phyloP scores from a whole-genome alignment of 2,797 vertebrate genomes.

The Strix occidentalis region DNA sequence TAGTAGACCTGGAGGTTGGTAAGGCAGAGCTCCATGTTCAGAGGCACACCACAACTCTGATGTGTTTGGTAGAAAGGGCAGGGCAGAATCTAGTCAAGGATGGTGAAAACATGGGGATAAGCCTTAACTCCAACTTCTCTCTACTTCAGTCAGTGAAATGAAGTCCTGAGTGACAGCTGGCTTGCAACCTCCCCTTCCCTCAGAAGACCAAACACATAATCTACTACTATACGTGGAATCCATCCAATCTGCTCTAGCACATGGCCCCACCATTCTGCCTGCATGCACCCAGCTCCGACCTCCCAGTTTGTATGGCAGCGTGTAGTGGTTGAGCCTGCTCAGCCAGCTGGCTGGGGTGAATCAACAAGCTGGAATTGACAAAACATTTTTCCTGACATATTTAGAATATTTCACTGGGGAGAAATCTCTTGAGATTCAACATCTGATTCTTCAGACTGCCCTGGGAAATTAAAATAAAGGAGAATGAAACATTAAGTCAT shows the following conservation, averaged over 20 bases:
- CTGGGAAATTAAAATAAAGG: constrained; percentile 60
- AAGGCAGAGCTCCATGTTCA: neutral
- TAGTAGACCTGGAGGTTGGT: neutral
- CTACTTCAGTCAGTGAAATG: neutral
- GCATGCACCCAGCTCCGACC: neutral
- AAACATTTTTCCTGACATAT: constrained; percentile 76
- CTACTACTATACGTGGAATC: neutral
- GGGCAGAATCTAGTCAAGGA: neutral
- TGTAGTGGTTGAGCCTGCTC: constrained; percentile 12
- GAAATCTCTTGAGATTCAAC: constrained; percentile 68
- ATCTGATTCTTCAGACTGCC: constrained; percentile 72
- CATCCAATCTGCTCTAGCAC: neutral
- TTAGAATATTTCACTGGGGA: constrained; percentile 73
- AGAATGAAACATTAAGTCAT: constrained; percentile 72
- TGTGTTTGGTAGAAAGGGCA: neutral
- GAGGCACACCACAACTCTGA: fast-evolving
- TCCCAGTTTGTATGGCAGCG: constrained; percentile 34
- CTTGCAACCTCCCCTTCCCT: neutral
- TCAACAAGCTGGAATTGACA: constrained; percentile 53
- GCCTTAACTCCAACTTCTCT: neutral
- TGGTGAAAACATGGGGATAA: neutral
- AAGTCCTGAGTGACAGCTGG: neutral
- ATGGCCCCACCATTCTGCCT: neutral
- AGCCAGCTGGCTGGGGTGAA: constrained; percentile 43
- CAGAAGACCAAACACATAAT: neutral